Evolutionary conservation across 2,888 invertebrate species (phyloP).

Genomic region (Belgica antarctica): DNA sequence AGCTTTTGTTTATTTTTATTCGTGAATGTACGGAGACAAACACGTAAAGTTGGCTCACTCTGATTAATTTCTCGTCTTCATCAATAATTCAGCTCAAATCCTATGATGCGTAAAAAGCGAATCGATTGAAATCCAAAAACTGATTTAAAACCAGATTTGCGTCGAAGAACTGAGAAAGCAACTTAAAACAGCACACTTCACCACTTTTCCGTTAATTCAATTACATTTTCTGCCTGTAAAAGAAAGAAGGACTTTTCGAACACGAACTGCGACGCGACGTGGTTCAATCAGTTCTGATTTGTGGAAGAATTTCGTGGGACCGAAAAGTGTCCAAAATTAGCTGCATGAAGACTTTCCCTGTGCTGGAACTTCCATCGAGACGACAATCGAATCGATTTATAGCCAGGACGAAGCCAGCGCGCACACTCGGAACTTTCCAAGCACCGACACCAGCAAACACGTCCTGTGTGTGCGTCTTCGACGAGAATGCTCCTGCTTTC

Average conservation of each 20-base stretch:
- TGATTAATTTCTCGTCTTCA: background rate
- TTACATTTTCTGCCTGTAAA: conserved; percentile 13
- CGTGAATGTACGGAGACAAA: background rate
- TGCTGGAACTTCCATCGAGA: background rate
- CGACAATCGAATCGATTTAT: conserved; percentile 11
- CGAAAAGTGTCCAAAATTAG: conserved; percentile 2
- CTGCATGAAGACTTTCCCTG: background rate
- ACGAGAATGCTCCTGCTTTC: conserved; percentile 13
- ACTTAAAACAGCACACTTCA: background rate
- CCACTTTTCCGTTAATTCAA: conserved; percentile 5
- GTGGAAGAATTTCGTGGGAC: conserved; percentile 5
- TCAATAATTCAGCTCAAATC: conserved; percentile 1
- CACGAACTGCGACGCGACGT: conserved; percentile 34
- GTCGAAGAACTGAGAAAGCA: background rate
- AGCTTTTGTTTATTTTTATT: conserved; percentile 22
- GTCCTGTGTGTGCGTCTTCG: background rate
- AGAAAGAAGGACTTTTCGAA: conserved; percentile 20
- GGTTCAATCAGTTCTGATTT: conserved; percentile 43
- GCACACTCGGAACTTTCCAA: conserved; percentile 27
- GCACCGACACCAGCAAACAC: too few relatives aligned
- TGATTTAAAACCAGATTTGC: too few relatives aligned
- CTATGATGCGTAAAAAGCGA: background rate
- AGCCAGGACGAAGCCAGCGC: background rate
- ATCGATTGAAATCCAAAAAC: conserved; percentile 14
- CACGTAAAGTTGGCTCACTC: background rate